Base-by-base conservation (phyloP, 2,888 invertebrate genomes). In the Dendrolimus houi region DNA sequence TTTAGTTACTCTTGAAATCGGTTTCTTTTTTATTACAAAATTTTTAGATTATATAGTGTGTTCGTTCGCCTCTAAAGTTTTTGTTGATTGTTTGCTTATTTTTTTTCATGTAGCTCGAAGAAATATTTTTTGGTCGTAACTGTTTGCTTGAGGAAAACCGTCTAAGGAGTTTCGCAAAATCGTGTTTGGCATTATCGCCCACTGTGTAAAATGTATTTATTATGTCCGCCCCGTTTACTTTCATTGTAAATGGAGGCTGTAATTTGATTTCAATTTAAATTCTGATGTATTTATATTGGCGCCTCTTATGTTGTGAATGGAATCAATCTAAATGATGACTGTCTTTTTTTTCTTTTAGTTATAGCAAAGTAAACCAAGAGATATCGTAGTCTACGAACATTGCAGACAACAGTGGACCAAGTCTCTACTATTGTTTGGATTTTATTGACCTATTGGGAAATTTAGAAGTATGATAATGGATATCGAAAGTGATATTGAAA, bases 141-240 rank as follows among this genome's bases (percentile, higher is more conserved):
- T 54, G 47, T 53, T 54, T 54, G 53, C 54, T 58, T 56, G 58
- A 58, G 56, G 58, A 58, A 58, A 58, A 58, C 12, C 12, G 52
- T 52, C 54, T 58, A 47, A 9, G 12, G 9, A 47, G 47, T 10
- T 47, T 47, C 47, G 8, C 47, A 47, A 47, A 47, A 47, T 47
- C 47, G 47, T 47, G 47, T 47, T 12, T 9, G 47, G 6, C 47
- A 47, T 47, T 12, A 47, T 47, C 9, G 12, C 9, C 47, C 12
- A 47, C 47, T 47, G 47, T 9, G 47, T 47, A 12, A 9, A 47
- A 47, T 10, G 12, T 12, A 12, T 9, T 47, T 47, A 10, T 47
- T 10, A 10, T 9, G 12, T 10, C 47, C 47, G 47, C 47, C 0
- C 47, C 8, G 47, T 47, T 47, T 47, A 9, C 47, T 47, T 47